Evolutionary conservation across 1,140 invertebrate species (phyloP), one percentile per base, ranked within the genome.

Genomic region (Eciton burchellii): DNA sequence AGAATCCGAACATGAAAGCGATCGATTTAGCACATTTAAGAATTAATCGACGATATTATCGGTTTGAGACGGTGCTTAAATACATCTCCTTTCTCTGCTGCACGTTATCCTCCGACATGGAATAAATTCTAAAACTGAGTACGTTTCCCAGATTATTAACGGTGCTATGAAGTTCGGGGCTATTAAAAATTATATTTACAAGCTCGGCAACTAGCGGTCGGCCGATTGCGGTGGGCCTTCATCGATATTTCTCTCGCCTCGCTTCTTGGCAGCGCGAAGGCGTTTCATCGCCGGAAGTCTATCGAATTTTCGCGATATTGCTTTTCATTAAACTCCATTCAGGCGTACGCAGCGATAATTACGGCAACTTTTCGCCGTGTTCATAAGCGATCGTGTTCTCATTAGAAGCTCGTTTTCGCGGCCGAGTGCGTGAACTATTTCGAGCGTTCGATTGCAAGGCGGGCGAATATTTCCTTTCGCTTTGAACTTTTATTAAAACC

Each of bases 171-270:
- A 85, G 47, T 87, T 77, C 77, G 54, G 52, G 72, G 87, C 70
- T 82, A 82, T 87, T 73, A 84, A 73, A 52, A 81, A 52, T 19
- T n/a, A 66, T 70, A 70, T 85, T 87, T 73, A 21, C 56, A 63
- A 87, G 72, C 45, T 84, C 62, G 26, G 45, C 81, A 84, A 72
- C 76, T 49, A 60, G 73, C 49, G 43, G 56, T 41, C 74, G 70
- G 21, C 54, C 8, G n/a, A 54, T 84, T 82, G 70, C 82, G 84
- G 41, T 76, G 47, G 41, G 14, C 59, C 63, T 84, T 88, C 83
- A 84, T 88, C 85, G 87, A 87, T 88, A 87, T 88, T 87, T 88
- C 82, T 87, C 71, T 62, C 82, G 77, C 54, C 68, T 87, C 65
- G 66, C 71, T 87, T 84, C 85, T 88, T 87, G 54, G 35, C 26